Evolutionary conservation across 2,113 vertebrate species (phyloP), one percentile per base, ranked within the genome.

Genomic region (Galeopterus variegatus): DNA sequence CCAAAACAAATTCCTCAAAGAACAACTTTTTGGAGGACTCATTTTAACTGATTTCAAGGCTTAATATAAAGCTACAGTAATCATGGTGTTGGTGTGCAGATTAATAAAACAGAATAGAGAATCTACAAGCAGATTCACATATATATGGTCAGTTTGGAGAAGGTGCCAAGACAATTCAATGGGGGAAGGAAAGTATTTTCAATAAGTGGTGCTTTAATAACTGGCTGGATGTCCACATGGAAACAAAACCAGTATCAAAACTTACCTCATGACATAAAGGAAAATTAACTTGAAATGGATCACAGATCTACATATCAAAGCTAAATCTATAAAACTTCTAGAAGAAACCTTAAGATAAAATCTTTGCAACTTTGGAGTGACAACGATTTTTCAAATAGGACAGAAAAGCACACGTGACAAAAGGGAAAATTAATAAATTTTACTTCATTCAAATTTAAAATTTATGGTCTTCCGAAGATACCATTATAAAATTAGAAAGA

Each of bases 251-350:
- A 36, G 26, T 64, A 31, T 6, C 13, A 77, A 54, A 90, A 18
- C 31, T 36, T 21, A 13, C 48, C 84, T 65, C 10, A 13, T 4
- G 6, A 24, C 48, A 3, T 41, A 67, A 48, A 19, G 41, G 36
- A 41, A 79, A 90, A 90, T 67, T 28, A 67, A 41, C 24, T 65
- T 36, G n/a, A 23, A 79, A 17, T 56, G 54, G 54, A 98, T 41
- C 41, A 41, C 41, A 41, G 41, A 41, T 41, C 41, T 41, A 41
- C 41, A 41, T 41, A 41, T 41, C 41, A 41, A 41, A 41, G 41
- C 41, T 41, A 41, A 41, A 41, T 41, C 41, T 41, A 41, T 41
- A 41, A 41, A 41, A 41, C 41, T 41, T 41, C 41, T 41, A 41
- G 41, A 4, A 41, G 41, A 41, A 41, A 41, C 41, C 41, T 41